These are phyloP conservation scores for Sycobia sp. DNA, from an alignment of 1,140 invertebrate species.

Conservation along the genomic window DNA sequence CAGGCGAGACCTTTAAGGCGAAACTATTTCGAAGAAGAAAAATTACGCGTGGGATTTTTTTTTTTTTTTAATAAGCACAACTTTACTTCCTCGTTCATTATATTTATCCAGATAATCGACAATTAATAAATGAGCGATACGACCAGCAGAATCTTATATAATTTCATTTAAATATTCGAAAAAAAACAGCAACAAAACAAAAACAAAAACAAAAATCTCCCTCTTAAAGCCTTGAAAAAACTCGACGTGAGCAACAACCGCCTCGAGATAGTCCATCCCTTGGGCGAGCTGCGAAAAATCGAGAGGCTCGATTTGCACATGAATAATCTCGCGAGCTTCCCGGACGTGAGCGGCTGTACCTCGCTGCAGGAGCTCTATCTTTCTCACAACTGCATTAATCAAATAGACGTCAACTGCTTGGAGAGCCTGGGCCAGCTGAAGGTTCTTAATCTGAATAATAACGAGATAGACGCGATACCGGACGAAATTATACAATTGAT, in stretches of 20 bases:
- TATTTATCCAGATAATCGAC: too few relatives aligned
- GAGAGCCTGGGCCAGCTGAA: slow-evolving; percentile 72
- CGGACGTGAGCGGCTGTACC: slow-evolving; percentile 71
- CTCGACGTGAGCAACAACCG: slow-evolving; percentile 68
- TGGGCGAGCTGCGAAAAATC: slow-evolving; percentile 80
- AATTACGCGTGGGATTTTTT: too few relatives aligned
- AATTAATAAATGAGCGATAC: too few relatives aligned
- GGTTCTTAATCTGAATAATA: slow-evolving; percentile 78
- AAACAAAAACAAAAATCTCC: too few relatives aligned
- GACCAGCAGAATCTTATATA: too few relatives aligned
- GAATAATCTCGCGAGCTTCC: slow-evolving; percentile 72
- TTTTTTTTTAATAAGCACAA: too few relatives aligned
- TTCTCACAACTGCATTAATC: slow-evolving; percentile 78
- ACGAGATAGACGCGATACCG: slow-evolving; percentile 74
- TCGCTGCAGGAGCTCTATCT: slow-evolving; percentile 76
- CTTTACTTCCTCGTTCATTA: too few relatives aligned
- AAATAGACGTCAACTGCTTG: slow-evolving; percentile 69
- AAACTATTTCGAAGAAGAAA: too few relatives aligned
- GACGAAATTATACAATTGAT: slow-evolving; percentile 78
- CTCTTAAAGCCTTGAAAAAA: slow-evolving; percentile 62
- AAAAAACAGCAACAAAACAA: too few relatives aligned
- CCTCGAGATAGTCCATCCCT: slow-evolving; percentile 69
- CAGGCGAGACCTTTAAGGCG: too few relatives aligned
- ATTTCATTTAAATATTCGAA: too few relatives aligned
- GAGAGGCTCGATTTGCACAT: slow-evolving; percentile 80